Conservation (phyloP, 1,140 invertebrate genomes). For the Brachionus paranguensis region DNA sequence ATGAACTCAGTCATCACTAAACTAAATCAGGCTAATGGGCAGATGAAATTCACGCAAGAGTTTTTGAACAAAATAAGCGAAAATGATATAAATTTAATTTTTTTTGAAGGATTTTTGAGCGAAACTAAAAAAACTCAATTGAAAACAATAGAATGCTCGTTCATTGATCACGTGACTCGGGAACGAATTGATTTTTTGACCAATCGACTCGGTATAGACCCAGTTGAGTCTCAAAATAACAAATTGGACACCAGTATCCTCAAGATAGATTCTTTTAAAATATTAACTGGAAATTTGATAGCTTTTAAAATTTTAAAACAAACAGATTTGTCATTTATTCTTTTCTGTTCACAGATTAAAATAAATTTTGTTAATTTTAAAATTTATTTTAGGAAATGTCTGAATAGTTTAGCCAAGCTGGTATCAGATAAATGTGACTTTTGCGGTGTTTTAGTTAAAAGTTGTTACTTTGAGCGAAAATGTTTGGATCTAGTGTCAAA, state of each 20-base stretch:
- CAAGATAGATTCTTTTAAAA: neutral
- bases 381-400: conserved; percentile 3
- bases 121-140: conserved; percentile 8
- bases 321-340: neutral
- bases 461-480: neutral
- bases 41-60: neutral
- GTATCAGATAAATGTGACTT: neutral
- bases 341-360: neutral
- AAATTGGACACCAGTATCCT: neutral
- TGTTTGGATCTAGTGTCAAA: neutral
- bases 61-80: neutral
- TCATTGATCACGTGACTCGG: neutral
- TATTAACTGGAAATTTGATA: neutral
- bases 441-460: neutral
- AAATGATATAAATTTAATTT: neutral
- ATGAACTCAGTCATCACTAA: neutral
- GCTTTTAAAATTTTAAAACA: neutral
- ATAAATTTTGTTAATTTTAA: neutral
- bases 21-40: neutral
- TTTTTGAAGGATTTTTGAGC: neutral
- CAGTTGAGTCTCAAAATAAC: neutral
- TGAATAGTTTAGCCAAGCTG: neutral
- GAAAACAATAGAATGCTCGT: neutral
- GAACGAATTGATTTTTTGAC: neutral
- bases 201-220: neutral